phyloP scores from a whole-genome alignment of 2,113 vertebrate genomes.

The Pomatostomus ruficeps region DNA sequence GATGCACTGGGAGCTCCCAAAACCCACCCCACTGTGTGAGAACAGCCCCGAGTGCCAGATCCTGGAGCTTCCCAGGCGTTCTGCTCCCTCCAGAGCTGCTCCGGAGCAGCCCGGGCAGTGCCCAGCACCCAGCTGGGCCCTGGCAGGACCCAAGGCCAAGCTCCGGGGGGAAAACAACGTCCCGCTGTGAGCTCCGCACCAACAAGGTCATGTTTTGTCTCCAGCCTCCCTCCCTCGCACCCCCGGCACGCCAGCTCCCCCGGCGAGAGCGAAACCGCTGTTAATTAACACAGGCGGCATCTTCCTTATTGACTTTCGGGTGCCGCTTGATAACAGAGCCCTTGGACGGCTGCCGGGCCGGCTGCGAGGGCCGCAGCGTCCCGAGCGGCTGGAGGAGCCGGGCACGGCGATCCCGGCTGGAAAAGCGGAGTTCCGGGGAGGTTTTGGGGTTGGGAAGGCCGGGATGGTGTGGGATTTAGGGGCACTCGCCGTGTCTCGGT shows the following conservation, averaged over 20 bases:
- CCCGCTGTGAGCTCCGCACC: not conserved
- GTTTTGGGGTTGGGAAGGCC: accelerated
- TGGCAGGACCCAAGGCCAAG: constrained; percentile 18
- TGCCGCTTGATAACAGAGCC: constrained; percentile 39
- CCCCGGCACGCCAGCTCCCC: not conserved
- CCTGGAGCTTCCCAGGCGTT: accelerated
- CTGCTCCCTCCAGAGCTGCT: not conserved
- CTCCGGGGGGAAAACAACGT: constrained; percentile 1
- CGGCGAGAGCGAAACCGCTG: not conserved
- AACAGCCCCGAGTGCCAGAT: accelerated
- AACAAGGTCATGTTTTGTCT: constrained; percentile 70
- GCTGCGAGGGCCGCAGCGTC: accelerated
- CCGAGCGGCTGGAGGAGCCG: not conserved
- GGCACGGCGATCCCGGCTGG: accelerated
- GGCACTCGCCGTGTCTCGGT: accelerated
- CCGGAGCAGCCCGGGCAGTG: accelerated
- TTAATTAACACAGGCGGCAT: constrained; percentile 48
- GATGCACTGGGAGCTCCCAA: accelerated
- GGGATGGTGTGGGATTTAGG: accelerated
- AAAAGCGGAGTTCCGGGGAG: accelerated
- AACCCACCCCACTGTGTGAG: no score
- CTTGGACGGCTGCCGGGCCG: not conserved
- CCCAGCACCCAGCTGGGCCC: not conserved
- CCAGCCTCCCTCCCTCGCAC: not conserved
- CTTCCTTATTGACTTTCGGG: constrained; percentile 50